These are phyloP conservation scores for Philonicus albiceps DNA, from an alignment of 2,888 invertebrate species.

Conservation along the genomic window DNA sequence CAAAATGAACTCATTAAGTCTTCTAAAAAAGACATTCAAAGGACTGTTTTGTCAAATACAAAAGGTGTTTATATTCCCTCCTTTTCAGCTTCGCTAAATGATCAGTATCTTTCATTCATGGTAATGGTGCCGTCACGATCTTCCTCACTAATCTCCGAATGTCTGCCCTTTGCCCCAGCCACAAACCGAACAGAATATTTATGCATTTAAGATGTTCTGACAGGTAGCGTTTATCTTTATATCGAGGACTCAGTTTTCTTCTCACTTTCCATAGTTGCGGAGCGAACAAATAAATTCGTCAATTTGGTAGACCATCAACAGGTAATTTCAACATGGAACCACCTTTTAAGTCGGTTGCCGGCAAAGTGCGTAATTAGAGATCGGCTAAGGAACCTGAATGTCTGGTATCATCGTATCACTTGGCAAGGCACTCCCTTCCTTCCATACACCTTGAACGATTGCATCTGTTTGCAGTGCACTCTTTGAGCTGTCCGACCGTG, in stretches of 20 bases:
- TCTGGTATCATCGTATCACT: conserved; percentile 19
- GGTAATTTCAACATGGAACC: conserved; percentile 17
- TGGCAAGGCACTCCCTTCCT: background rate
- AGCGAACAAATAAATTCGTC: background rate
- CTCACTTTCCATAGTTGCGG: conserved; percentile 15
- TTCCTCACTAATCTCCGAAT: conserved; percentile 38
- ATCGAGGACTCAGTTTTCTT: conserved; percentile 9
- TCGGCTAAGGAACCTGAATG: conserved; percentile 23
- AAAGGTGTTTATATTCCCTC: conserved; percentile 39
- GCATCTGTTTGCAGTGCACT: conserved; percentile 12
- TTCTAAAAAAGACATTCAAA: background rate
- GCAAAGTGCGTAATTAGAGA: conserved; percentile 30
- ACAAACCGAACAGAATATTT: background rate
- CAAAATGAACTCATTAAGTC: conserved; percentile 25
- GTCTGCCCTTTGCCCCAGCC: conserved; percentile 23
- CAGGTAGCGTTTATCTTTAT: conserved; percentile 41
- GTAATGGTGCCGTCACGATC: conserved; percentile 42
- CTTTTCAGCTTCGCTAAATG: background rate
- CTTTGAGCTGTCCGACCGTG: background rate
- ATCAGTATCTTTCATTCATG: conserved; percentile 36
- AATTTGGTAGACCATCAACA: conserved; percentile 35
- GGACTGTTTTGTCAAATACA: conserved; percentile 27
- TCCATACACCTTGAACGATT: background rate
- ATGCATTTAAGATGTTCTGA: conserved; percentile 37
- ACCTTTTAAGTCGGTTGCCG: background rate